Percentiles rank a stretch among this genome's conserved stretches.
phyloP scores from a whole-genome alignment of 2,113 vertebrate species.

The Pyrgilauda ruficollis region DNA sequence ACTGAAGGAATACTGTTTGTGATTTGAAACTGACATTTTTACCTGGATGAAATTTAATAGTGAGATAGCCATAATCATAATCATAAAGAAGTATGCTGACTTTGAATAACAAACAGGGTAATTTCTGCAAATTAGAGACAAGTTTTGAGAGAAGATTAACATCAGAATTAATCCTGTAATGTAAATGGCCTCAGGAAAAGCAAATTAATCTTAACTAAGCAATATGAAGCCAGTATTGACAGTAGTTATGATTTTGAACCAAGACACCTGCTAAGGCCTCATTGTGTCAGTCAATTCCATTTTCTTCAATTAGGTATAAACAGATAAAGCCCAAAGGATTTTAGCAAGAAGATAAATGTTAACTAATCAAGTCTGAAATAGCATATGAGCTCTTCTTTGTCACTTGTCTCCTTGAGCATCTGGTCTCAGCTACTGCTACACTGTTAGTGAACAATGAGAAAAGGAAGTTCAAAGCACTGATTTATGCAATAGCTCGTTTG shows the following conservation, averaged over 20 bases:
- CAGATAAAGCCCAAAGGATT: conserved; percentile 18
- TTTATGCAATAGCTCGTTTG: background rate
- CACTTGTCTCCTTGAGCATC: background rate
- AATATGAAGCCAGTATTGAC: background rate
- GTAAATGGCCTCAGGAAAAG: background rate
- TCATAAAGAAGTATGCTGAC: background rate
- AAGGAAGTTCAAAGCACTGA: background rate
- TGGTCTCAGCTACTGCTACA: background rate
- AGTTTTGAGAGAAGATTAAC: background rate
- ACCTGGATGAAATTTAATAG: background rate
- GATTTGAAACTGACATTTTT: background rate
- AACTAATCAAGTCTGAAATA: conserved; percentile 26
- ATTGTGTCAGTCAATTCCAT: background rate
- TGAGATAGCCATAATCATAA: background rate
- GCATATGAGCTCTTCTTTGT: background rate
- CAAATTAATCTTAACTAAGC: background rate
- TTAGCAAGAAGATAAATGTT: background rate
- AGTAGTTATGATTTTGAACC: conserved; percentile 3
- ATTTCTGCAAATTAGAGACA: background rate
- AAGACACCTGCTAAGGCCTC: background rate
- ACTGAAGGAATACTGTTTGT: background rate
- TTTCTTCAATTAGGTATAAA: background rate
- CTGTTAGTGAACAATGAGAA: background rate
- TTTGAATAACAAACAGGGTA: background rate
- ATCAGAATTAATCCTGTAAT: background rate